Conservation (phyloP, 2,888 invertebrate species). For the Erebia ligea region DNA sequence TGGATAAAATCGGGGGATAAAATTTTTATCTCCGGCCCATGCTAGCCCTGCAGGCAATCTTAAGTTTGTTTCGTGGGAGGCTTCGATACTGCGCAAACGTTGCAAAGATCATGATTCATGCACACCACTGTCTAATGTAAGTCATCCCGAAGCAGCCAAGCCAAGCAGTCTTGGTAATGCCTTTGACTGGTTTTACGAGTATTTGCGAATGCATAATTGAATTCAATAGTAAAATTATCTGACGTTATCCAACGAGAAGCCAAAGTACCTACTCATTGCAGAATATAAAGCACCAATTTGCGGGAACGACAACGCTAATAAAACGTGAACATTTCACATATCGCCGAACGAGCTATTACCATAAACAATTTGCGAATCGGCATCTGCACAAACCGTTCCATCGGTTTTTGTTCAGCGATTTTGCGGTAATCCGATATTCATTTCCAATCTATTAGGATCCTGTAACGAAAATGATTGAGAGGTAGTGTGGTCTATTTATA, state of each 20-base stretch:
- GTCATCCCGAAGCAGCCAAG: not conserved
- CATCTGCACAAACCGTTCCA: conserved; percentile 61
- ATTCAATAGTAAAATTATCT: conserved; percentile 17
- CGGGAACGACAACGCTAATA: conserved; percentile 51
- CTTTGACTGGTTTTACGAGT: conserved; percentile 1
- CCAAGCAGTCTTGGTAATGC: not conserved
- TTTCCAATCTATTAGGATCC: conserved; percentile 25
- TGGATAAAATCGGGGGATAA: too few species aligned
- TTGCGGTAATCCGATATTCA: conserved; percentile 27
- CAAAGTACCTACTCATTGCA: conserved; percentile 33
- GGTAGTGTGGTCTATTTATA: not conserved
- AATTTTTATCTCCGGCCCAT: too few species aligned
- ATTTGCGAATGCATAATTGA: conserved; percentile 22
- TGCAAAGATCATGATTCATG: too few species aligned
- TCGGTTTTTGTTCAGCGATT: conserved; percentile 54
- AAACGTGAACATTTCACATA: conserved; percentile 66
- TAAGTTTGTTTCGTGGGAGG: too few species aligned
- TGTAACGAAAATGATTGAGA: not conserved
- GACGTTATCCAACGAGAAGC: conserved; percentile 23
- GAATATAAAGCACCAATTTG: conserved; percentile 48
- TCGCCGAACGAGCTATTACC: conserved; percentile 59
- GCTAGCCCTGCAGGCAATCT: too few species aligned
- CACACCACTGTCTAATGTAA: too few species aligned
- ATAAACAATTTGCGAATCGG: conserved; percentile 71
- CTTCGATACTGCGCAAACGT: too few species aligned